These are phyloP conservation scores for Poliocrania exsul DNA, from an alignment of 2,797 vertebrate genomes.

Conservation along the genomic window DNA sequence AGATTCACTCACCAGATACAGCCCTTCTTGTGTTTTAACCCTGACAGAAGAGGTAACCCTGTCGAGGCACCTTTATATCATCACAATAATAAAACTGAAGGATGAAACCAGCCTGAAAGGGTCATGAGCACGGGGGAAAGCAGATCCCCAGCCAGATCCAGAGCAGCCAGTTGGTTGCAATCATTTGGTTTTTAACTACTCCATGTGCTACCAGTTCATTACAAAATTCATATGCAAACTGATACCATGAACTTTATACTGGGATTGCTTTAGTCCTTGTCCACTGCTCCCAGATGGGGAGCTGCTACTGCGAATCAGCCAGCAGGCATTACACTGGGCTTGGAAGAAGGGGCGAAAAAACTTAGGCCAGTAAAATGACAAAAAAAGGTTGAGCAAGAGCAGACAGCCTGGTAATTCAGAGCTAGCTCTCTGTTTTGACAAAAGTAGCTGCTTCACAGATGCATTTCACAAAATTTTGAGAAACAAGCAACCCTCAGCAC, in stretches of 20 bases:
- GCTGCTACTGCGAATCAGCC: not conserved
- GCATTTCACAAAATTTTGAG: not conserved
- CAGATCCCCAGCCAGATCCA: not conserved
- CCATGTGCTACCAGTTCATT: not conserved
- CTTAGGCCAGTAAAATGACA: not conserved
- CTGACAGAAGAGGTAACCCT: fast-evolving
- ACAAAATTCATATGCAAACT: not conserved
- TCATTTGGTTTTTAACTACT: not conserved
- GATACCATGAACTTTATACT: not conserved
- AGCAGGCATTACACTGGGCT: not conserved
- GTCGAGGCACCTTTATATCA: not conserved
- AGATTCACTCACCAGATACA: not conserved
- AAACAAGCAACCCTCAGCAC: not conserved
- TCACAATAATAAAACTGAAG: not conserved
- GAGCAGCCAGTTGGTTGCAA: fast-evolving
- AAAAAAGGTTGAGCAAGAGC: not conserved
- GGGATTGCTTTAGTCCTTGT: not conserved
- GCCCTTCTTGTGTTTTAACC: not conserved
- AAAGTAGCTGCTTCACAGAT: not conserved
- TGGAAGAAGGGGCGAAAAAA: not conserved
- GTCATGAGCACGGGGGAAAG: not conserved
- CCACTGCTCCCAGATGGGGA: not conserved
- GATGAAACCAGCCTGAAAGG: not conserved
- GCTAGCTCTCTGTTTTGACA: not conserved
- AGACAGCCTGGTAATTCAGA: not conserved